phyloP scores from a whole-genome alignment of 2,113 vertebrate genomes.

The Caracal caracal region DNA sequence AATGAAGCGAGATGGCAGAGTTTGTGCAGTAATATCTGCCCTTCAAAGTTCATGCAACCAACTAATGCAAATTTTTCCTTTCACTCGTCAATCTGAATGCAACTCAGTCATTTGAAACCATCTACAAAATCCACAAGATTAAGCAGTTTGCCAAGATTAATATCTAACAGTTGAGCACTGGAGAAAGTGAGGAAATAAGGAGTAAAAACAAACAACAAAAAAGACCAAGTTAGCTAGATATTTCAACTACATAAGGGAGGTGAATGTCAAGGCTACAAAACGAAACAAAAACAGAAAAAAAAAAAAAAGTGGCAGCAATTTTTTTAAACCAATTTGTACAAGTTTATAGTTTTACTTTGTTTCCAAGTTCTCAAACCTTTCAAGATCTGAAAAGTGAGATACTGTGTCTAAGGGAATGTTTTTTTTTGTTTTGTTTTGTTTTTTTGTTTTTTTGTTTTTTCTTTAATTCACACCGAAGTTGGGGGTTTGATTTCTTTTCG shows the following conservation, averaged over 20 bases:
- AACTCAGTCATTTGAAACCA: slow-evolving; percentile 86
- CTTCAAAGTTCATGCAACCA: slow-evolving; percentile 90
- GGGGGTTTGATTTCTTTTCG: slow-evolving; percentile 52
- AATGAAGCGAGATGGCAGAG: slow-evolving; percentile 91
- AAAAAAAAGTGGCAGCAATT: slow-evolving; percentile 81
- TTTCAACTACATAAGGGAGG: slow-evolving; percentile 81
- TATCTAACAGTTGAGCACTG: slow-evolving; percentile 86
- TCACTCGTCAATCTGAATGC: slow-evolving; percentile 86
- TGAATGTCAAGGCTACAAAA: slow-evolving; percentile 84
- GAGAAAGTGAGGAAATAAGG: slow-evolving; percentile 84
- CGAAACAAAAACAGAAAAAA: slow-evolving; percentile 75
- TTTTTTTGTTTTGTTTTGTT: neutral
- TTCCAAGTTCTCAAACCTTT: slow-evolving; percentile 89
- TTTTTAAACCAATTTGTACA: slow-evolving; percentile 85
- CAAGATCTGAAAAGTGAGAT: slow-evolving; percentile 88
- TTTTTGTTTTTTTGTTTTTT: too few relatives aligned
- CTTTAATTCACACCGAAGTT: slow-evolving; percentile 85
- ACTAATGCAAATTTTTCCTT: slow-evolving; percentile 85
- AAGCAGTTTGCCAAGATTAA: slow-evolving; percentile 88
- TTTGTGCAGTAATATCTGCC: slow-evolving; percentile 89
- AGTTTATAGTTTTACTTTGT: slow-evolving; percentile 90
- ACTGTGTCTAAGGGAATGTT: slow-evolving; percentile 90
- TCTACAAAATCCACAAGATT: slow-evolving; percentile 88
- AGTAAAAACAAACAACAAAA: slow-evolving; percentile 77
- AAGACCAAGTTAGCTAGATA: slow-evolving; percentile 84